Percentiles rank a stretch among this genome's conserved stretches.
phyloP scores from a whole-genome alignment of 2,888 invertebrate species.

The Nasonia oneida region DNA sequence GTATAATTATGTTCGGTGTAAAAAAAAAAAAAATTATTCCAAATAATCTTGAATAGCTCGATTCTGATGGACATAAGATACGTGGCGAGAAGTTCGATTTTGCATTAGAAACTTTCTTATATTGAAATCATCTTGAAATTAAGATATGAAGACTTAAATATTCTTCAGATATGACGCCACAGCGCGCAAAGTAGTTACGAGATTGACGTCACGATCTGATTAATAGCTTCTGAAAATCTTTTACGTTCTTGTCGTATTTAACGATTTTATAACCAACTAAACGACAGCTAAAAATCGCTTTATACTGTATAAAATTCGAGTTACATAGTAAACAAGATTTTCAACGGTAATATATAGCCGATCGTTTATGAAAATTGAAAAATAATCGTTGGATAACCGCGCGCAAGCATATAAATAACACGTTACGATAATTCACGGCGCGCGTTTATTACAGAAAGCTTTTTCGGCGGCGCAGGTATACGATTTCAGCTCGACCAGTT shows the following conservation, averaged over 20 bases:
- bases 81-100: background rate
- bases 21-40: too few species aligned
- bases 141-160: conserved; percentile 2
- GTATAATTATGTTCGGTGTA: too few species aligned
- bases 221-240: background rate
- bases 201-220: conserved; percentile 21
- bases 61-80: background rate
- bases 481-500: background rate
- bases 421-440: too few species aligned
- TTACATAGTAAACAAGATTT: too few species aligned
- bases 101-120: background rate
- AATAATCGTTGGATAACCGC: too few species aligned
- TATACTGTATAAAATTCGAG: too few species aligned
- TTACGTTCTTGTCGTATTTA: background rate
- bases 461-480: background rate
- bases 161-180: conserved; percentile 4
- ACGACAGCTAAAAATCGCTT: too few species aligned
- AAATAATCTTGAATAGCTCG: too few species aligned
- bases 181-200: conserved; percentile 30
- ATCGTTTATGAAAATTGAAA: too few species aligned
- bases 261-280: too few species aligned
- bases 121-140: background rate
- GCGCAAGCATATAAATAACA: too few species aligned
- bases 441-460: background rate
- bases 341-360: too few species aligned